phyloP scores from a whole-genome alignment of 2,113 vertebrate species.

The Myodes glareolus region DNA sequence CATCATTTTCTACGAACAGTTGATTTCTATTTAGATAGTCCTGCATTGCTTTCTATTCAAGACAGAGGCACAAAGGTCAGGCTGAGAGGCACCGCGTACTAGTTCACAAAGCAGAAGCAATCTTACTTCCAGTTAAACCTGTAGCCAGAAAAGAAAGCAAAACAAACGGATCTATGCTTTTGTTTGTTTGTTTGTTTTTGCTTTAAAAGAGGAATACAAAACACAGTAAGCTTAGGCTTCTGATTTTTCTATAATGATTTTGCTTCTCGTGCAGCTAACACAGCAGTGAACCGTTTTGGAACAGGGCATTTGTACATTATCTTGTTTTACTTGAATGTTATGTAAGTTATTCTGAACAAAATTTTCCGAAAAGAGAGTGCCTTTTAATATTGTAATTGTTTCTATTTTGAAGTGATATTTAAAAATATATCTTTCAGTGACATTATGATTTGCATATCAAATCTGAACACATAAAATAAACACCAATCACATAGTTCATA shows the following conservation, averaged over 20 bases:
- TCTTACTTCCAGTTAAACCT: background rate
- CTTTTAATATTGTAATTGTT: background rate
- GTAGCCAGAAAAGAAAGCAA: conserved; percentile 34
- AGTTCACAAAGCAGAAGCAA: conserved; percentile 16
- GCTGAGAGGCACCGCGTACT: conserved; percentile 8
- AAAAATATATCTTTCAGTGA: background rate
- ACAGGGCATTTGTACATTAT: conserved; percentile 40
- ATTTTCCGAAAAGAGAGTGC: background rate
- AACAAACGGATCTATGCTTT: background rate
- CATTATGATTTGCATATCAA: background rate
- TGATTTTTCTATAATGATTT: background rate
- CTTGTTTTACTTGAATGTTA: background rate
- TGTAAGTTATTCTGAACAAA: background rate
- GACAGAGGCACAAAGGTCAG: conserved; percentile 28
- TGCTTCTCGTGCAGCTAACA: background rate
- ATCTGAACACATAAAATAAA: background rate
- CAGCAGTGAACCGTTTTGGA: background rate
- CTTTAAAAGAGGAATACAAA: background rate
- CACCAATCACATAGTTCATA: background rate
- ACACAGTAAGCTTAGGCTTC: background rate
- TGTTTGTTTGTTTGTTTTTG: background rate
- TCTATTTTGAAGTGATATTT: background rate
- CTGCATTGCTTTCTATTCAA: background rate
- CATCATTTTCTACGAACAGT: conserved; percentile 28
- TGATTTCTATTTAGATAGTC: background rate